Conservation (phyloP, 2,797 vertebrate species). For the Arremon brunneinucha region DNA sequence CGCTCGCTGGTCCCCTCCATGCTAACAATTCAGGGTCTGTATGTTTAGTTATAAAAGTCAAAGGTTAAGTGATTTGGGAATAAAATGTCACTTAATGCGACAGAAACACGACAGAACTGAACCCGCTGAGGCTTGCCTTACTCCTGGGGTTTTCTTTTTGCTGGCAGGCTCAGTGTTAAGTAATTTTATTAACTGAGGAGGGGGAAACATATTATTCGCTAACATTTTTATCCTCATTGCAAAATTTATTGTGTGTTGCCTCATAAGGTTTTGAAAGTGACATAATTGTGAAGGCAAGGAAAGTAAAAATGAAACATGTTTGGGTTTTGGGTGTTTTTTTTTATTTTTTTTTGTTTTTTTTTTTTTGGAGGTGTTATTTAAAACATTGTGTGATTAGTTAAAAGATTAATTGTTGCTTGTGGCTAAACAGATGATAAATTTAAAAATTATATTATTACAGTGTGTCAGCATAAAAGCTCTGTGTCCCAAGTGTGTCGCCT, state of each 20-base stretch:
- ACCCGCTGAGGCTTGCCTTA: slow-evolving; percentile 41
- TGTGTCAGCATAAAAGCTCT: slow-evolving; percentile 75
- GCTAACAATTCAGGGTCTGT: slow-evolving; percentile 47
- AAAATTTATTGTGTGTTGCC: slow-evolving; percentile 71
- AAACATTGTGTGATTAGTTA: slow-evolving; percentile 63
- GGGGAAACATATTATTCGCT: slow-evolving; percentile 63
- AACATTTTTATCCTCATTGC: slow-evolving; percentile 70
- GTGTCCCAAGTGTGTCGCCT: slow-evolving; percentile 77
- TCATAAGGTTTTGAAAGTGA: neutral
- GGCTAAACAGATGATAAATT: slow-evolving; percentile 80
- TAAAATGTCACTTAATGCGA: slow-evolving; percentile 75
- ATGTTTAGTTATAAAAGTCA: slow-evolving; percentile 70
- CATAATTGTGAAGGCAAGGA: slow-evolving; percentile 8
- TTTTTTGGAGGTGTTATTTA: slow-evolving; percentile 62
- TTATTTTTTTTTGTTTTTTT: neutral
- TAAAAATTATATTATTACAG: slow-evolving; percentile 76
- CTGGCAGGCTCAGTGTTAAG: slow-evolving; percentile 70
- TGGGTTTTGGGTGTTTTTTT: neutral
- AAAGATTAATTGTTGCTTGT: slow-evolving; percentile 77
- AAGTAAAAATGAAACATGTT: slow-evolving; percentile 48
- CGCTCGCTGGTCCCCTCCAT: neutral
- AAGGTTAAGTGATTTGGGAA: slow-evolving; percentile 79
- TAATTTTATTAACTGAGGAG: slow-evolving; percentile 79
- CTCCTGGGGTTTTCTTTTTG: slow-evolving; percentile 70
- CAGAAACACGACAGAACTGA: slow-evolving; percentile 71